Evolutionary conservation across 2,888 invertebrate species (phyloP), one percentile per base, ranked within the genome.

Genomic region (Hypercompe scribonia): DNA sequence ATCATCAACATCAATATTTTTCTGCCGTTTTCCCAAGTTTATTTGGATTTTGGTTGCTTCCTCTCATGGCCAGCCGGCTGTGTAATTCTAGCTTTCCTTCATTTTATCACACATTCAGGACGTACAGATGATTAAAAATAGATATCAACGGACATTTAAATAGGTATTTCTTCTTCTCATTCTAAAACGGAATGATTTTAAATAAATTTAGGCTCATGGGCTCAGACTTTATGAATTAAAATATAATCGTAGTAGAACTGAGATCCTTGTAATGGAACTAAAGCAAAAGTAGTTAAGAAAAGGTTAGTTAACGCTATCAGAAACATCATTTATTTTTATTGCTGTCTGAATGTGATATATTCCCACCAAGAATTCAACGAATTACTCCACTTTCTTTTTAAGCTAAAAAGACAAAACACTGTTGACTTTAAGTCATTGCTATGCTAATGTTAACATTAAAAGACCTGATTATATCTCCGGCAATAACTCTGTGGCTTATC

Each of bases 401-500:
- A 54, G 39, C n/a, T 3, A 46, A 46, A 72, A 68, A 72, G 46
- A 65, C 54, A 36, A 68, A 72, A 54, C 18, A 13, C 21, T 72
- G 50, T 72, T 39, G 42, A 46, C 39, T 73, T 66, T 50, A 73
- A 70, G 70, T 70, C 73, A 69, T 70, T 73, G 73, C 68, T 66
- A 73, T 73, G 65, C 69, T 73, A 73, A 73, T 70, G 61, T 46
- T 54, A 54, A 61, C 68, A 68, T 68, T 67, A 63, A 50, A 72
- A 28, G 50, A 65, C 68, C 72, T 72, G 72, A 72, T 72, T 54
- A 64, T 72, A 72, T 72, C 72, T 72, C 15, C 50, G 33, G 68
- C 68, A 72, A 72, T 72, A 68, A 72, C 72, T 72, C 54, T 68
- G 72, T 18, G 42, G 72, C 68, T 72, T 72, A 72, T 72, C 72